Evolutionary conservation across 30 jellyfish, hydroid and myxozoan species (phyloP), one percentile per base, ranked within the genome.

Genomic region (Pelagia noctiluca): DNA sequence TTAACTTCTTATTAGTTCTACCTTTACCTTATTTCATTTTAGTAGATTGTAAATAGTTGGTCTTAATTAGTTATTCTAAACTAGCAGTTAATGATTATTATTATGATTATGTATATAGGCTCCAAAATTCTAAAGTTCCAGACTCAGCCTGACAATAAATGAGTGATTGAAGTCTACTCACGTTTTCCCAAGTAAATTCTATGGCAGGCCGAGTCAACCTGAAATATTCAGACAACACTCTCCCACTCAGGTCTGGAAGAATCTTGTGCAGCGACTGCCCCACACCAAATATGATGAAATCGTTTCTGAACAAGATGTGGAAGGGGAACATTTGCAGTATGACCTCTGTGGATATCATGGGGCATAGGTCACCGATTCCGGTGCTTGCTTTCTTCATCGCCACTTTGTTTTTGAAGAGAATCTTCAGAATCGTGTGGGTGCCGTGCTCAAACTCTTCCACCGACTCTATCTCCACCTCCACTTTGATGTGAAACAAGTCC

Each of bases 211-310:
- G 75, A 18, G 32, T 21, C 35, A 83, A 29, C 2, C 37, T 18
- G 35, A 83, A 83, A 11, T 35, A 31, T n/a, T 83, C 93, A 0
- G 32, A 25, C 53, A 83, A 31, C 21, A 36, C 11, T 32, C 42
- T 50, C 50, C 86, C 93, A 38, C 68, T 65, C 16, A 73, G 25
- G 62, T 83, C 57, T 53, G 87, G 93, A 53, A 83, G 49, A 52
- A 83, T 81, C 37, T 83, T 83, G 37, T n/a, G 46, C 33, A 83
- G 87, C 8, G 87, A 71, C 25, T 49, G 74, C 12, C 93, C 93
- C 25, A 83, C 32, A 31, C 93, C 87, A 70, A 83, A 83, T 81
- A 83, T 71, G 57, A 46, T 71, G 87, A 83, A 52, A 54, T 83
- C 87, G 31, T 71, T 30, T 12, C 82, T 65, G 28, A 83, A 72